Percentiles rank a stretch among this genome's conserved stretches.
These are phyloP conservation scores for Masnerella sp. DNA, from an alignment of 2,888 invertebrate genomes.

Conservation along the genomic window DNA sequence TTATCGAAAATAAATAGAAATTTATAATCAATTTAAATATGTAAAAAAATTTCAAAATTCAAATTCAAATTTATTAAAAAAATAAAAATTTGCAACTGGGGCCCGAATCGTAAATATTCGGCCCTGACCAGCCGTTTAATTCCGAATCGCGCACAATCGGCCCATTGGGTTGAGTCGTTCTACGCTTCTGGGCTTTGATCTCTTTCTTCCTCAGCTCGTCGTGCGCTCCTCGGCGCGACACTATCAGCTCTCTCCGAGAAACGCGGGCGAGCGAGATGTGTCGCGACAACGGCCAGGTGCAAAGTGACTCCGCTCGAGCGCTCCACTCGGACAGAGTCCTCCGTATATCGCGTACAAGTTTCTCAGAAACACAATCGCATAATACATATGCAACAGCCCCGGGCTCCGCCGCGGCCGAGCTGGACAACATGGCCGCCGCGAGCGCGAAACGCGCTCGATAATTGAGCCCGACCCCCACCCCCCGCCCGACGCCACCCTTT, in stretches of 20 bases:
- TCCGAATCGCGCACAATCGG: conserved; percentile 12
- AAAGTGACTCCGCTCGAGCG: conserved; percentile 70
- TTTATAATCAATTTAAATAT: no score
- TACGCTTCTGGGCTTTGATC: conserved; percentile 44
- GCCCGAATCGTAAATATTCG: no score
- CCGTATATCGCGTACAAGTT: conserved; percentile 70
- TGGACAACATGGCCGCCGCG: conserved; percentile 75
- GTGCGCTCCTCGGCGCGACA: conserved; percentile 40
- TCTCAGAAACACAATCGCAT: conserved; percentile 77
- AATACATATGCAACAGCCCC: conserved; percentile 76
- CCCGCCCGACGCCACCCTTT: conserved; percentile 24
- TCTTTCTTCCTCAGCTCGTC: conserved; percentile 29
- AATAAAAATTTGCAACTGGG: no score
- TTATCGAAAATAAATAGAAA: no score
- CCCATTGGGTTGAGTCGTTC: conserved; percentile 7
- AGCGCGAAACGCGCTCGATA: conserved; percentile 71
- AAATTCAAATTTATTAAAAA: no score
- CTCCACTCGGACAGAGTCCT: conserved; percentile 67
- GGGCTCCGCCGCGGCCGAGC: conserved; percentile 66
- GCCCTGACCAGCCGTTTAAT: not conserved
- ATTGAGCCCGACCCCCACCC: conserved; percentile 65
- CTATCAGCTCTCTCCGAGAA: conserved; percentile 64
- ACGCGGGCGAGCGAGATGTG: conserved; percentile 62
- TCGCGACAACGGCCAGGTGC: conserved; percentile 70
- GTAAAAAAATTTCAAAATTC: no score